Conservation (phyloP, 53 echinoderm and acorn worm species). For the Luidia sarsii region DNA sequence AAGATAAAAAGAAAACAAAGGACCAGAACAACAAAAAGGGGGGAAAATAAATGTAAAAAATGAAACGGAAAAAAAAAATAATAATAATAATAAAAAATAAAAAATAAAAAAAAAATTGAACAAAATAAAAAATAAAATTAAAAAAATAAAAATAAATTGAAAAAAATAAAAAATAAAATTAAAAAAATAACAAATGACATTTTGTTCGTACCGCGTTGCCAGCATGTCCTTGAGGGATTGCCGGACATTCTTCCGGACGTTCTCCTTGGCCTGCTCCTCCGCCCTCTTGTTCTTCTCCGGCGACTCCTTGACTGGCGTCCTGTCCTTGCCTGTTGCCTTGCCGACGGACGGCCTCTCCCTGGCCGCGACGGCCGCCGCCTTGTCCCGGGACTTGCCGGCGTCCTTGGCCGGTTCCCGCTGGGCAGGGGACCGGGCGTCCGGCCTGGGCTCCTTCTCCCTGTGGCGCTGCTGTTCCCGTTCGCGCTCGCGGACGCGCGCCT, state of each 20-base stretch:
- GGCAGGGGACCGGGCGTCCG: constrained; percentile 25
- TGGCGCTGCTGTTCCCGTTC: constrained; percentile 26
- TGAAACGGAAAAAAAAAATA: too few relatives aligned
- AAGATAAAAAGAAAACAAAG: too few relatives aligned
- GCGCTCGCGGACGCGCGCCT: constrained; percentile 15
- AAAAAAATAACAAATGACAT: too few relatives aligned
- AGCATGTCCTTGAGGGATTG: constrained; percentile 70
- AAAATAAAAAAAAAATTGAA: too few relatives aligned
- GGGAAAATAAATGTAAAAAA: too few relatives aligned
- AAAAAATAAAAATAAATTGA: too few relatives aligned
- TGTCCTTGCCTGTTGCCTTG: constrained; percentile 2
- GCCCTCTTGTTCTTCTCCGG: constrained; percentile 38
- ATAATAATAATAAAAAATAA: too few relatives aligned
- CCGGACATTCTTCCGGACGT: constrained; percentile 73
- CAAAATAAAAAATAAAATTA: too few relatives aligned
- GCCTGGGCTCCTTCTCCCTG: constrained; percentile 25
- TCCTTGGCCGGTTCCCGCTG: constrained; percentile 11
- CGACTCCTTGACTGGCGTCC: constrained; percentile 23
- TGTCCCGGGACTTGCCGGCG: neutral
- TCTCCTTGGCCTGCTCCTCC: constrained; percentile 68
- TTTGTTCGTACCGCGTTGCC: constrained; percentile 56
- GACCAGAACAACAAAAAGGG: too few relatives aligned
- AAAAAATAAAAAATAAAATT: too few relatives aligned
- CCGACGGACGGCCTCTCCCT: neutral
- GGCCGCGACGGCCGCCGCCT: neutral